phyloP scores from a whole-genome alignment of 2,888 invertebrate genomes.

The Lumbricus terrestris region DNA sequence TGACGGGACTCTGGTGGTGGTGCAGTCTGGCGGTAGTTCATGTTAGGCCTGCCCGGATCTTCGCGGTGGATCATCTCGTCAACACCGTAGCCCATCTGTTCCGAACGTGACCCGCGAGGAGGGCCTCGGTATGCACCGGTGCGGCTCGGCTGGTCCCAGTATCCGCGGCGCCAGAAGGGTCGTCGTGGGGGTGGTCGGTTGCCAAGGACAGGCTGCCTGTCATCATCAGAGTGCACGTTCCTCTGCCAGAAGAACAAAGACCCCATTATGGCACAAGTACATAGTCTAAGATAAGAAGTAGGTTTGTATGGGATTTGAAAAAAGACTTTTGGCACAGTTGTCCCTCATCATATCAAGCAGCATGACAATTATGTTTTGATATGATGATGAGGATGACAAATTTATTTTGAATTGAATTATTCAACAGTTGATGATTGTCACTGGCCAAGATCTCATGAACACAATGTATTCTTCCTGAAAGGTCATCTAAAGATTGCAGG shows the following conservation, averaged over 20 bases:
- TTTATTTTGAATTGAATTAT: background rate
- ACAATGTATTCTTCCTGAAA: background rate
- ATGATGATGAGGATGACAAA: no score
- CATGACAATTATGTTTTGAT: no score
- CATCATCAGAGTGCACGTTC: constrained; percentile 16
- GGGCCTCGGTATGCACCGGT: constrained; percentile 37
- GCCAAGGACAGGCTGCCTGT: constrained; percentile 12
- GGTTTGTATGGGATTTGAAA: no score
- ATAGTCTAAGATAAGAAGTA: no score
- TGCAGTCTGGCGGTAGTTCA: background rate
- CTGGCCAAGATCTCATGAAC: background rate
- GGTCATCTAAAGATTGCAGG: background rate
- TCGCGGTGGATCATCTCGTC: constrained; percentile 9
- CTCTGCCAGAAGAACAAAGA: background rate
- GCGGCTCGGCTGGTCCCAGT: constrained; percentile 24
- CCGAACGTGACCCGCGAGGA: constrained; percentile 34
- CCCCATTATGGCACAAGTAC: background rate
- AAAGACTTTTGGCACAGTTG: background rate
- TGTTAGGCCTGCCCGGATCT: background rate
- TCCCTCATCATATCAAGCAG: background rate
- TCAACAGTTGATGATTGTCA: background rate
- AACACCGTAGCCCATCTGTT: constrained; percentile 28
- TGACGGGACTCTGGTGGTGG: background rate
- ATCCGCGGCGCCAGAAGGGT: constrained; percentile 49
- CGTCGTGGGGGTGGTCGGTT: constrained; percentile 39